These are phyloP conservation scores for Dendronephthya gigantea DNA, from an alignment of 64 coral and sea anemone genomes.

Conservation along the genomic window DNA sequence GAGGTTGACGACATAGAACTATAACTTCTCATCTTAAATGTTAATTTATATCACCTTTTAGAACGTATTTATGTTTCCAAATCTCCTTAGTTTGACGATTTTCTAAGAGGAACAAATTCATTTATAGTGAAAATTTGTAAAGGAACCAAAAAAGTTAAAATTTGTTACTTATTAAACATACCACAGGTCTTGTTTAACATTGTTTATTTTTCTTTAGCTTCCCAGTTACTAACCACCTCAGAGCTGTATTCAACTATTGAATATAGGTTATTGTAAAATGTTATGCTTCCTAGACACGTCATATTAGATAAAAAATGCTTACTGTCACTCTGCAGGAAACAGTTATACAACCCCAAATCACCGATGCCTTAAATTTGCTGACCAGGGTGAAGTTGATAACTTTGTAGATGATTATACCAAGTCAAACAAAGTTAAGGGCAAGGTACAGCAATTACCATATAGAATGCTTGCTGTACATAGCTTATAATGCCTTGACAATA, in stretches of 20 bases:
- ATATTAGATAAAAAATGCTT: neutral
- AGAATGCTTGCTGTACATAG: no score
- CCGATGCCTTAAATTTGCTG: neutral
- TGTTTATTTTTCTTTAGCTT: neutral
- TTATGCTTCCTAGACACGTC: neutral
- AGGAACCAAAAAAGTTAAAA: neutral
- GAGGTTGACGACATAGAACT: no score
- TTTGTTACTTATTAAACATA: neutral
- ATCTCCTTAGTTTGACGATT: neutral
- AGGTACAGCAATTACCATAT: neutral
- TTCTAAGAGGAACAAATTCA: neutral
- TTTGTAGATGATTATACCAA: neutral
- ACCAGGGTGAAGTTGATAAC: constrained; percentile 2
- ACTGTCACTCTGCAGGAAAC: neutral
- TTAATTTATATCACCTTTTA: neutral
- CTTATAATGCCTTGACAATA: neutral
- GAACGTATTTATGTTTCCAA: neutral
- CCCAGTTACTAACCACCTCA: neutral
- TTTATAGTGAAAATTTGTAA: neutral
- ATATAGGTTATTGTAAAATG: neutral
- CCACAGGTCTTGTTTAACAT: neutral
- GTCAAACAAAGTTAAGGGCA: neutral
- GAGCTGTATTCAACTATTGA: neutral
- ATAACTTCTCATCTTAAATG: neutral
- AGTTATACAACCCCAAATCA: neutral